A percentile compares a stretch with the other conserved stretches of the same genome.
Conservation (phyloP, 2,797 vertebrate genomes). For the Botia kubotai region DNA sequence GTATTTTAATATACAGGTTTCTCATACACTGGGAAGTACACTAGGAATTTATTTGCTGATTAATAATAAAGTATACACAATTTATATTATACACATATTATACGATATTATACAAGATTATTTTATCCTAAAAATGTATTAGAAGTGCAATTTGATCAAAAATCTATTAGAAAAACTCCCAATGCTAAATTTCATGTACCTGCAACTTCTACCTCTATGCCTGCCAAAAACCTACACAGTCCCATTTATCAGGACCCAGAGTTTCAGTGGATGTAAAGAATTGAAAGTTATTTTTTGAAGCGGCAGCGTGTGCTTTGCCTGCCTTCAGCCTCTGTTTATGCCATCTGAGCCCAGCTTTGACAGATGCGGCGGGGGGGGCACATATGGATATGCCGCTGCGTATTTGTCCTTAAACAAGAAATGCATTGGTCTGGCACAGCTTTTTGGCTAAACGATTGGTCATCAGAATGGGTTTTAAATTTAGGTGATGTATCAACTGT, state of each 20-base stretch:
- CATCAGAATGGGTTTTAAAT: constrained; percentile 16
- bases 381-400: constrained; percentile 28
- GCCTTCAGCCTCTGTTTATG: constrained; percentile 61
- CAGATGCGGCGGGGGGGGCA: constrained; percentile 61
- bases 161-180: constrained; percentile 23
- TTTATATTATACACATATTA: too few species aligned
- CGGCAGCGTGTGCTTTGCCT: constrained; percentile 42
- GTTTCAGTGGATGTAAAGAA: constrained; percentile 67
- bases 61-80: not conserved
- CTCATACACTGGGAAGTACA: too few species aligned
- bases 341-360: constrained; percentile 63
- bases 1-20: too few species aligned
- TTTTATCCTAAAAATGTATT: constrained; percentile 9
- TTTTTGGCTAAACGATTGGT: not conserved
- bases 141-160: constrained; percentile 14
- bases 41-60: not conserved
- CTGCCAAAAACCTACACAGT: constrained; percentile 61
- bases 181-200: constrained; percentile 26
- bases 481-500: constrained; percentile 1
- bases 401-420: constrained; percentile 29
- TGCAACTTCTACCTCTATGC: constrained; percentile 56
- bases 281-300: constrained; percentile 65
- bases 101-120: too few species aligned
- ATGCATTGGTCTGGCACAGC: not conserved
- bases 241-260: constrained; percentile 68